Evolutionary conservation across 2,888 invertebrate genomes (phyloP).

Genomic region (Drosophila birchii): DNA sequence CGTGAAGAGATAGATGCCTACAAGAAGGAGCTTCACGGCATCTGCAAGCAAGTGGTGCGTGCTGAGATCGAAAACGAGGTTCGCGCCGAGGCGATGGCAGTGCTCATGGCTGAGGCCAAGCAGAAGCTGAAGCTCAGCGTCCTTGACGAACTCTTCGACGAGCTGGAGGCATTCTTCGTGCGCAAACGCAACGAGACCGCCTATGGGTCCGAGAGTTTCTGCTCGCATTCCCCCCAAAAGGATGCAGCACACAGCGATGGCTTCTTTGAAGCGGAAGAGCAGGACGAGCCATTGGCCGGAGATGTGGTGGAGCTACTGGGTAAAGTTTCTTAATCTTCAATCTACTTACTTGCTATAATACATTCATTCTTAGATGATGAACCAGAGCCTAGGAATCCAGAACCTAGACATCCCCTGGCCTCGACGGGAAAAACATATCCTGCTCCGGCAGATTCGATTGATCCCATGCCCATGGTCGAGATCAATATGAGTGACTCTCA

Average conservation of each 20-base stretch:
- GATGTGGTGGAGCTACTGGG: conserved; percentile 24
- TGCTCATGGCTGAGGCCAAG: conserved; percentile 45
- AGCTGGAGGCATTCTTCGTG: conserved; percentile 60
- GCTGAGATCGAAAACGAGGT: conserved; percentile 65
- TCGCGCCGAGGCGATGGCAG: conserved; percentile 51
- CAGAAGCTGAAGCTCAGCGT: conserved; percentile 51
- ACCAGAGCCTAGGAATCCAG: not conserved
- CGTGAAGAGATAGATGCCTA: conserved; percentile 57
- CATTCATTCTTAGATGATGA: conserved; percentile 41
- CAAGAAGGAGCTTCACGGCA: conserved; percentile 48
- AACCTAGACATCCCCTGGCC: not conserved
- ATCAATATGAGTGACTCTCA: conserved; percentile 61
- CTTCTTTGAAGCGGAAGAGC: conserved; percentile 6
- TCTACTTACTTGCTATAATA: not conserved
- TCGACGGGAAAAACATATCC: not conserved
- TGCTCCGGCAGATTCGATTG: not conserved
- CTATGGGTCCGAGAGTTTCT: conserved; percentile 37
- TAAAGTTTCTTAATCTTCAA: not conserved
- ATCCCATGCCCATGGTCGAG: conserved; percentile 63
- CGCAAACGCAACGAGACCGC: conserved; percentile 58
- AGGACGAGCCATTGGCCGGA: not conserved
- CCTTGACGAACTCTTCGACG: conserved; percentile 61
- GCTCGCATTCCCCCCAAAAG: conserved; percentile 33
- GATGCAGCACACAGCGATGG: conserved; percentile 13
- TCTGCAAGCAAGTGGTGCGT: conserved; percentile 64